A percentile compares a stretch with the other conserved stretches of the same genome.
phyloP scores from a whole-genome alignment of 64 coral and sea anemone species.

The Orbicella faveolata region DNA sequence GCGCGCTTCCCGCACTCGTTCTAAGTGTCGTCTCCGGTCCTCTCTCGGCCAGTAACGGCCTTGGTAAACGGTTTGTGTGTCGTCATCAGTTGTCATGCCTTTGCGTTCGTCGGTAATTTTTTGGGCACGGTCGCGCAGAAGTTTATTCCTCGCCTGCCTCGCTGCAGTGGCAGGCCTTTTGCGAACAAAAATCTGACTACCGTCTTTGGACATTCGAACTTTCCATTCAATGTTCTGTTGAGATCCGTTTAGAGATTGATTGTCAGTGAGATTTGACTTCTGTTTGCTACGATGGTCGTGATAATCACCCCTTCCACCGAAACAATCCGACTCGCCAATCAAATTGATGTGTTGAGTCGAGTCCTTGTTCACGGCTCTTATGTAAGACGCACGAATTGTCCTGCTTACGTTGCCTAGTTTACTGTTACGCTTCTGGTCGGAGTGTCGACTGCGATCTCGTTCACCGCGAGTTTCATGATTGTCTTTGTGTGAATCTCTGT shows the following conservation, averaged over 20 bases:
- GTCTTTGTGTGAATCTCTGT: conserved; percentile 17
- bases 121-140: conserved; percentile 91
- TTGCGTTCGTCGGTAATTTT: conserved; percentile 92
- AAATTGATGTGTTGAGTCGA: conserved; percentile 83
- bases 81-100: conserved; percentile 95
- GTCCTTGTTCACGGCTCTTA: conserved; percentile 74
- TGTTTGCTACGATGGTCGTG: conserved; percentile 56
- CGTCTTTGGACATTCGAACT: conserved; percentile 83
- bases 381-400: conserved; percentile 91
- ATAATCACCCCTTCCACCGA: conserved; percentile 32
- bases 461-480: conserved; percentile 28
- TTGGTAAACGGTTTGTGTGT: conserved; percentile 92
- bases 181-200: conserved; percentile 86
- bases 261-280: conserved; percentile 55
- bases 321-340: conserved; percentile 70
- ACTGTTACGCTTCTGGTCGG: conserved; percentile 67
- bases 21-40: conserved; percentile 76
- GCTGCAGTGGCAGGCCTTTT: conserved; percentile 64
- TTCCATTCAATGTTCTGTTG: conserved; percentile 91
- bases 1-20: conserved; percentile 87
- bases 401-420: conserved; percentile 86
- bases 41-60: conserved; percentile 96
- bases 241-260: conserved; percentile 44
- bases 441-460: conserved; percentile 63
- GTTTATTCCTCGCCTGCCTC: conserved; percentile 78